Evolutionary conservation across 2,797 vertebrate species (phyloP).

Genomic region (Sternarchorhynchus goeldii): DNA sequence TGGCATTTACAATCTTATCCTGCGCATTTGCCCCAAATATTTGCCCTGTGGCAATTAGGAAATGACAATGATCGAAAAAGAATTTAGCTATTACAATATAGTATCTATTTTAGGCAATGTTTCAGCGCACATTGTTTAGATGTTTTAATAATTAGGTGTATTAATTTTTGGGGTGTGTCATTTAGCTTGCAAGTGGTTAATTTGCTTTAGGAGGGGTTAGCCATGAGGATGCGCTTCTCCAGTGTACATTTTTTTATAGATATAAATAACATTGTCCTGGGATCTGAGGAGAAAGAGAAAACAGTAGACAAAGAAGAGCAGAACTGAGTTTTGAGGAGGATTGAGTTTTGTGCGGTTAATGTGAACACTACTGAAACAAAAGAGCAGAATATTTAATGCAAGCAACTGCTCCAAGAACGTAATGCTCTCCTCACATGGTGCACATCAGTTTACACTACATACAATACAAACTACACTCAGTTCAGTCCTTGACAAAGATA

Average conservation of each 20-base stretch:
- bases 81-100: slow-evolving; percentile 6
- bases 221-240: slow-evolving; percentile 58
- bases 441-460: slow-evolving; percentile 1
- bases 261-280: slow-evolving; percentile 38
- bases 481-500: slow-evolving; percentile 1
- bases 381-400: slow-evolving; percentile 3
- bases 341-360: not conserved
- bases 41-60: not conserved
- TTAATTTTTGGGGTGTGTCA: not conserved
- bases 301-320: not conserved
- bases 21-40: slow-evolving; percentile 9
- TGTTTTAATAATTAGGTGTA: not conserved
- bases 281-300: slow-evolving; percentile 34
- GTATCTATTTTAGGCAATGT: not conserved
- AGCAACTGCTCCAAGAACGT: slow-evolving; percentile 32
- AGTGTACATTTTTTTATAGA: slow-evolving; percentile 64
- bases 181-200: not conserved
- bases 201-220: slow-evolving; percentile 44
- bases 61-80: not conserved
- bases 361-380: not conserved
- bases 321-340: not conserved
- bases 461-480: slow-evolving; percentile 32
- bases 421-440: not conserved
- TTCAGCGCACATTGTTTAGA: not conserved
- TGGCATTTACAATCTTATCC: slow-evolving; percentile 19